Evolutionary conservation across 2,797 vertebrate species (phyloP).

Genomic region (Oreochromis grahami): DNA sequence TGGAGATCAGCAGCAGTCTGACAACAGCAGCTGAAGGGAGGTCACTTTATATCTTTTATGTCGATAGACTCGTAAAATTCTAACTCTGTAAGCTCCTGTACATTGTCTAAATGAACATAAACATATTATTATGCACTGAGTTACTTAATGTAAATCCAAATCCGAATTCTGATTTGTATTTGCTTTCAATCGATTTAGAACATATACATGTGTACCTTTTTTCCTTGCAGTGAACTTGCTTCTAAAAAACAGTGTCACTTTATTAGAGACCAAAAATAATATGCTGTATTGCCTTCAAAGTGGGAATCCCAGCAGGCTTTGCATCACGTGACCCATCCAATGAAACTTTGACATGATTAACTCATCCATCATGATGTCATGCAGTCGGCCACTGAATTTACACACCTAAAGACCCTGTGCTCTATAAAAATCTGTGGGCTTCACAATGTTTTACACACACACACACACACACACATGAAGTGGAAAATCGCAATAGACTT

Average conservation of each 20-base stretch:
- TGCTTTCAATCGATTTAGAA: not conserved
- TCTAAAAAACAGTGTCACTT: not conserved
- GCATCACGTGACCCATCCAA: constrained; percentile 53
- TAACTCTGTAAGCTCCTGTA: not conserved
- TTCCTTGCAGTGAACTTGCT: not conserved
- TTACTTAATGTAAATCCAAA: not conserved
- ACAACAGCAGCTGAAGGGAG: constrained; percentile 27
- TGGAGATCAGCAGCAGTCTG: constrained; percentile 36
- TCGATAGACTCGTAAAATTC: not conserved
- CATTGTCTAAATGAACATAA: not conserved
- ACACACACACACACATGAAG: not conserved
- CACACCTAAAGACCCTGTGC: constrained; percentile 41
- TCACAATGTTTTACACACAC: not conserved
- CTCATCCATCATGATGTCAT: constrained; percentile 72
- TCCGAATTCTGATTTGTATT: not conserved
- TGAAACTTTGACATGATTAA: constrained; percentile 69
- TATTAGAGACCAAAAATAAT: not conserved
- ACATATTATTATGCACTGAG: too few species aligned
- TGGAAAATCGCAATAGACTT: not conserved
- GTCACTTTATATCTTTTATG: constrained; percentile 18
- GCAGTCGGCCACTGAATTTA: constrained; percentile 45
- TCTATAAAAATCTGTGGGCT: constrained; percentile 38
- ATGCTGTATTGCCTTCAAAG: not conserved
- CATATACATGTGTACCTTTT: accelerated
- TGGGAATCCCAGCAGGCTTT: constrained; percentile 31